Percentiles rank a stretch among this genome's conserved stretches.
Evolutionary conservation across 1,140 invertebrate species (phyloP).

Genomic region (Caenorhabditis briggsae): DNA sequence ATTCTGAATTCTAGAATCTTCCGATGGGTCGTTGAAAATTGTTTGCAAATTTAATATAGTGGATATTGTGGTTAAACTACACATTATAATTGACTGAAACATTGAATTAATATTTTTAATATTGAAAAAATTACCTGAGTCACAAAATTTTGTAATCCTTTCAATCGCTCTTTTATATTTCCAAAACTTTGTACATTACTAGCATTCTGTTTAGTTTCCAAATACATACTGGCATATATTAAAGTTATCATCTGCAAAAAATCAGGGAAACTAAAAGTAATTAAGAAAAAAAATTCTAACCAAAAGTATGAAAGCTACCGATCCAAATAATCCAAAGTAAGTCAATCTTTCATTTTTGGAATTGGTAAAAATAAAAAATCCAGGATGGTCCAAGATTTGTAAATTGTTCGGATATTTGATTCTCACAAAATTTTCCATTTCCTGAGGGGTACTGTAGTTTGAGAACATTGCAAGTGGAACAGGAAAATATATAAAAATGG

Average conservation of each 20-base stretch:
- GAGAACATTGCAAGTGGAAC: background rate
- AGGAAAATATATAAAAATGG: background rate
- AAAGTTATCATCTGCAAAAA: background rate
- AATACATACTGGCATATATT: background rate
- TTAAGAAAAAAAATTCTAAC: no score
- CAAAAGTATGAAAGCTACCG: background rate
- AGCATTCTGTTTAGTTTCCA: background rate
- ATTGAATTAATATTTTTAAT: background rate
- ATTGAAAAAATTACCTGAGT: background rate
- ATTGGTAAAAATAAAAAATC: background rate
- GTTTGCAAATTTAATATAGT: background rate
- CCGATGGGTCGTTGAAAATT: background rate
- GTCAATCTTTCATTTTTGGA: background rate
- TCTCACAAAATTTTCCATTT: background rate
- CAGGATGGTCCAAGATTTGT: background rate
- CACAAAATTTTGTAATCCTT: background rate
- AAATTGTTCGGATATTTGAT: background rate
- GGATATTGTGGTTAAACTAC: background rate
- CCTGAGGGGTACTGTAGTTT: background rate
- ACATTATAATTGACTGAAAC: background rate
- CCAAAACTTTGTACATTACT: background rate
- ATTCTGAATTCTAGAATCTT: background rate
- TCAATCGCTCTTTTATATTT: background rate
- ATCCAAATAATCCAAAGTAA: background rate
- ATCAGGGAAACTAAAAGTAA: no score